phyloP scores from a whole-genome alignment of 2,113 vertebrate genomes.

The Mesembrinibis cayennensis region DNA sequence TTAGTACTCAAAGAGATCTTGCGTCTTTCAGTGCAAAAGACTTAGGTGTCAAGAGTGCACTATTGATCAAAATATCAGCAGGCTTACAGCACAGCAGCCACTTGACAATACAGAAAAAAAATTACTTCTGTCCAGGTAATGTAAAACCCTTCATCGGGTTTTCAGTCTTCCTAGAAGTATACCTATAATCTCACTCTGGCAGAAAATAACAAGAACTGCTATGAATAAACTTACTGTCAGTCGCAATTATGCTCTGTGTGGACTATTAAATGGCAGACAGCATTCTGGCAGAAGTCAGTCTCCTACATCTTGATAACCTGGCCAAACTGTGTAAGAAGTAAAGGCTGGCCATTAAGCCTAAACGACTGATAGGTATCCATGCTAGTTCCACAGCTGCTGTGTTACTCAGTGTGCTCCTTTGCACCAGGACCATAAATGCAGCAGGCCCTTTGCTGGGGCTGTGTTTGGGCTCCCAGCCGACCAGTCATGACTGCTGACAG shows the following conservation, averaged over 20 bases:
- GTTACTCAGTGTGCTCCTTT: not conserved
- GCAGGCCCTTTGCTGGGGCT: not conserved
- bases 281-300: not conserved
- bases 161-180: not conserved
- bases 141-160: not conserved
- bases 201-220: conserved; percentile 8
- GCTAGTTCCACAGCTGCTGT: not conserved
- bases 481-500: not conserved
- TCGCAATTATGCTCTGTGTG: not conserved
- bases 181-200: not conserved
- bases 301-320: not conserved
- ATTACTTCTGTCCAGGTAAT: not conserved
- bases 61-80: conserved; percentile 35
- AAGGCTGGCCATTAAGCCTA: not conserved
- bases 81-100: not conserved
- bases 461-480: not conserved
- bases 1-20: not conserved
- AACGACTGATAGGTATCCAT: not conserved
- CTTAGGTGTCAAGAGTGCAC: not conserved
- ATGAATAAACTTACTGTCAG: conserved; percentile 31
- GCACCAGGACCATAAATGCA: not conserved
- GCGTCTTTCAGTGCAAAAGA: not conserved
- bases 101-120: not conserved
- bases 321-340: not conserved
- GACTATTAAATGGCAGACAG: not conserved